Percentiles rank a stretch among this genome's conserved stretches.
These are phyloP conservation scores for Melanotaenia duboulayi DNA, from an alignment of 2,113 vertebrate species.

Conservation along the genomic window DNA sequence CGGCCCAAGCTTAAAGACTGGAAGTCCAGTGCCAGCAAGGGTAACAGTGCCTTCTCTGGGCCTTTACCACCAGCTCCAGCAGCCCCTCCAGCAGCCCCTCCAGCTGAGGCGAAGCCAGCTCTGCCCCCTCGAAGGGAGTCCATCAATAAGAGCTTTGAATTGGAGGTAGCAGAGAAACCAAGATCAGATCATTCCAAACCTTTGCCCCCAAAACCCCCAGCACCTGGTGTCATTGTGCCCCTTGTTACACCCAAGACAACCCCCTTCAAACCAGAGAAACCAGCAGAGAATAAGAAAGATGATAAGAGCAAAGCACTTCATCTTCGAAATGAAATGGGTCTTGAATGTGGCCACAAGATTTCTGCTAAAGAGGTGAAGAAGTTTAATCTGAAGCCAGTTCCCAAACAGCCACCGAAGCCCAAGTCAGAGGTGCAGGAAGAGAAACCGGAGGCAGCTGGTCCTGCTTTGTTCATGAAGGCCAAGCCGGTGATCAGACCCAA, in stretches of 20 bases:
- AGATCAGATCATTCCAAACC: slow-evolving; percentile 82
- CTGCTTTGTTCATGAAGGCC: slow-evolving; percentile 87
- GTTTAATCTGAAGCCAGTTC: slow-evolving; percentile 93
- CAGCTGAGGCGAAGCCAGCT: slow-evolving; percentile 92
- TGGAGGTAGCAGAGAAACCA: slow-evolving; percentile 86
- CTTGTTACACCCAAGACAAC: slow-evolving; percentile 84
- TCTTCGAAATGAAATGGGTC: slow-evolving; percentile 94
- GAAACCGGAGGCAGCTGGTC: slow-evolving; percentile 81
- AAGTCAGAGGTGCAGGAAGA: slow-evolving; percentile 88
- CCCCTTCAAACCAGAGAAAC: slow-evolving; percentile 85
- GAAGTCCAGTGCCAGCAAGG: slow-evolving; percentile 84
- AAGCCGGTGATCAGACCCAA: slow-evolving; percentile 93
- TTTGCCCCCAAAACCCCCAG: slow-evolving; percentile 88
- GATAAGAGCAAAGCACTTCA: slow-evolving; percentile 92
- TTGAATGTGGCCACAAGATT: slow-evolving; percentile 95
- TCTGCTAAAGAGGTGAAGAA: slow-evolving; percentile 95
- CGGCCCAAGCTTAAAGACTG: slow-evolving; percentile 90
- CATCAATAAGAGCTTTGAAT: slow-evolving; percentile 92
- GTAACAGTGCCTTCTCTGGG: slow-evolving; percentile 46
- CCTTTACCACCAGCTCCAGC: slow-evolving; percentile 79
- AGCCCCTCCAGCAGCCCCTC: slow-evolving; percentile 77
- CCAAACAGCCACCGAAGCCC: slow-evolving; percentile 88
- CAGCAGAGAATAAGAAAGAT: slow-evolving; percentile 88
- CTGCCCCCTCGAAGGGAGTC: slow-evolving; percentile 94
- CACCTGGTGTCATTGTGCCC: slow-evolving; percentile 87